Evolutionary conservation across 2,113 vertebrate species (phyloP), one percentile per base, ranked within the genome.

Genomic region (Toxostoma redivivum): DNA sequence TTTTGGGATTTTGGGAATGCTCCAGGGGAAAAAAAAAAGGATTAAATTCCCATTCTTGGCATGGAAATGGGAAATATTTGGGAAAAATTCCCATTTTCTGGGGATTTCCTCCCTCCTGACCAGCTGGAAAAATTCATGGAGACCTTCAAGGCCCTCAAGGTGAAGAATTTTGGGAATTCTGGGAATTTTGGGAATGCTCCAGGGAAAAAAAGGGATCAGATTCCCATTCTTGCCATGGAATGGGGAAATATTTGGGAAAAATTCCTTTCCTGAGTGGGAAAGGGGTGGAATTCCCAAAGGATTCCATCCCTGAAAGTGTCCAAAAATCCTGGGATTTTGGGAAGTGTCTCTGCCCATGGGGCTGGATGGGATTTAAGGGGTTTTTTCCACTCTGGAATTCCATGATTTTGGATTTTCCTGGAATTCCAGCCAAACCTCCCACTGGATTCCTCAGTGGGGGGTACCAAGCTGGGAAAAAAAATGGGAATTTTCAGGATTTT

Each of bases 121-220:
- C 99, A 99, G 96, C 97, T 99, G 97, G 99, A 99, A 35, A 99
- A 99, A 57, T 99, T 99, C 96, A 99, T 99, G 99, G 99, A 99
- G 97, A 99, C 99, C 0, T 99, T 99, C 96, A 99, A 99, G 93
- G 99, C 99, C 0, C 90, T 99, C 21, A 99, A 99, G 98, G 99
- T 99, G 62, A 86, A n/a, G n/a, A n/a, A n/a, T n/a, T n/a, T n/a
- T n/a, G n/a, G 30, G 5, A 31, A 33, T 47, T 22, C 1, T 11
- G 8, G 30, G 44, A 58, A n/a, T 1, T 11, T 30, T 24, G 62
- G 57, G 65, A 14, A 3, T 8, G 57, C 30, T 35, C 50, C 82
- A 15, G 23, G 33, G 33, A 4, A 15, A 37, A 16, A 20, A 20
- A 3, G 16, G 42, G 51, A 47, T 25, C 8, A 1, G 2, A 5